A percentile compares a stretch with the other conserved stretches of the same genome.
phyloP scores from a whole-genome alignment of 2,888 invertebrate species.

The Torymus auratus region DNA sequence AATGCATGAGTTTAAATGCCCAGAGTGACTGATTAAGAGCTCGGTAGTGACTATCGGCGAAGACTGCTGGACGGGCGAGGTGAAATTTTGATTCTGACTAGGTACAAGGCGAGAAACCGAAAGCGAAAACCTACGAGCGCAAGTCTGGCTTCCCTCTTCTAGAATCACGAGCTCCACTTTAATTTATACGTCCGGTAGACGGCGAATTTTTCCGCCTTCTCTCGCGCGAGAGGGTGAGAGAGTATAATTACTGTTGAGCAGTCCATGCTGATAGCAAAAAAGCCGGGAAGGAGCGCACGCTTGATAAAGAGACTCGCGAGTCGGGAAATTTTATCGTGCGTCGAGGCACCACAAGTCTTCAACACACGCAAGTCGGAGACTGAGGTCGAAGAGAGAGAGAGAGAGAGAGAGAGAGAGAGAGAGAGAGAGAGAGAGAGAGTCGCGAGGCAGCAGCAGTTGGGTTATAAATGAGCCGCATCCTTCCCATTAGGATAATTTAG shows the following conservation, averaged over 20 bases:
- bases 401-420: constrained; percentile 7
- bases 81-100: constrained; percentile 26
- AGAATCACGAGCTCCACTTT: constrained; percentile 11
- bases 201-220: neutral
- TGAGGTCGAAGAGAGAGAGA: too few relatives aligned
- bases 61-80: neutral
- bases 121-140: constrained; percentile 26
- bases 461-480: constrained; percentile 58
- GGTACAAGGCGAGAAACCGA: neutral
- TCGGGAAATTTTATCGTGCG: too few relatives aligned
- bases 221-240: constrained; percentile 1
- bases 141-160: neutral
- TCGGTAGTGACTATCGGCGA: constrained; percentile 26
- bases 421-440: constrained; percentile 7
- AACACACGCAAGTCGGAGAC: too few relatives aligned
- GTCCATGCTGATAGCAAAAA: constrained; percentile 50
- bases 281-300: constrained; percentile 38
- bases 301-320: constrained; percentile 36
- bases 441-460: constrained; percentile 10
- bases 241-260: constrained; percentile 53
- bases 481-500: constrained; percentile 58
- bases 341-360: too few relatives aligned
- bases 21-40: constrained; percentile 36
- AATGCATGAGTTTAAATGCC: constrained; percentile 5
- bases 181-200: constrained; percentile 52